A percentile compares a stretch with the other conserved stretches of the same genome.
Evolutionary conservation across 2,113 vertebrate species (phyloP).

Genomic region (Oncorhynchus keta): DNA sequence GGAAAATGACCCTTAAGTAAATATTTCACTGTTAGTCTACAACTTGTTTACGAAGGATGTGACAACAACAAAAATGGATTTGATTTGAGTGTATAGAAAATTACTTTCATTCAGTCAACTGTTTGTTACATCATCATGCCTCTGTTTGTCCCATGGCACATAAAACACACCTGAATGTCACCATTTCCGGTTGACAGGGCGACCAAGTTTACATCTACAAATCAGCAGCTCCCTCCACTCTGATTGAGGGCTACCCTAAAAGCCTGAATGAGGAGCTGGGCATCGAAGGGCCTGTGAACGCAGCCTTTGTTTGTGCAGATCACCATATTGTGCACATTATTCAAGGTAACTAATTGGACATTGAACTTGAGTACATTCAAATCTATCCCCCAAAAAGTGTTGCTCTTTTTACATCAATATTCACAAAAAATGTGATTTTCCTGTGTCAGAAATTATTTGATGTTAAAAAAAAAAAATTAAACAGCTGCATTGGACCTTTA

Average conservation of each 20-base stretch:
- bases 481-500: not conserved
- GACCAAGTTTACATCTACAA: slow-evolving; percentile 81
- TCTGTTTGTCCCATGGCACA: too few species aligned
- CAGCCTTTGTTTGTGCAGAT: slow-evolving; percentile 66
- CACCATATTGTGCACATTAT: slow-evolving; percentile 67
- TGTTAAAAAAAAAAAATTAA: too few species aligned
- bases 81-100: too few species aligned
- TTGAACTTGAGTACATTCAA: not conserved
- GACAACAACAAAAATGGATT: too few species aligned
- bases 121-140: not conserved
- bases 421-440: not conserved
- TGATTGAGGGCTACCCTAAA: slow-evolving; percentile 81
- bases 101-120: not conserved
- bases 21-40: too few species aligned
- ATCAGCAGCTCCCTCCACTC: slow-evolving; percentile 65
- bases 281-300: slow-evolving; percentile 66
- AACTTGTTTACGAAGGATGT: too few species aligned
- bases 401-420: not conserved
- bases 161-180: not conserved
- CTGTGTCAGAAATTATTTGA: too few species aligned
- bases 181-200: slow-evolving; percentile 59
- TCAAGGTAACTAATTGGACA: slow-evolving; percentile 66
- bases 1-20: too few species aligned
- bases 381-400: not conserved
- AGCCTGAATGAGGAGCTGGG: slow-evolving; percentile 79